Conservation (phyloP, 2,888 invertebrate genomes). For the Eilema sororculum region DNA sequence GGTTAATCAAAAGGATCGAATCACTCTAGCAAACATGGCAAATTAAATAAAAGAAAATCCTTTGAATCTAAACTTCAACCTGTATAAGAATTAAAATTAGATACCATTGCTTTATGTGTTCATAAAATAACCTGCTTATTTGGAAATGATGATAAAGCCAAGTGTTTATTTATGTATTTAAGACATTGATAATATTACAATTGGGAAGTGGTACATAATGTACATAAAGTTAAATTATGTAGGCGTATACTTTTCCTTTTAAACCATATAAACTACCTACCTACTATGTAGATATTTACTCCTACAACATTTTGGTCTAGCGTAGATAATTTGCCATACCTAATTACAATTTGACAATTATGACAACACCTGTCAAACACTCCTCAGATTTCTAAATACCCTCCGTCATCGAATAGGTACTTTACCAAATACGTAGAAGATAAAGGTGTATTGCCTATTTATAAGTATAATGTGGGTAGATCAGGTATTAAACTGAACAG, state of each 20-base stretch:
- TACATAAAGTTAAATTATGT: no score
- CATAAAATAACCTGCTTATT: not conserved
- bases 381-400: not conserved
- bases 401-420: not conserved
- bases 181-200: not conserved
- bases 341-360: not conserved
- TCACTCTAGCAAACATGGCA: no score
- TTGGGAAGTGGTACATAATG: not conserved
- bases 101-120: no score
- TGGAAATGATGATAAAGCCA: not conserved
- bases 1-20: no score
- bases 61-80: no score
- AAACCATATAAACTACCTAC: not conserved
- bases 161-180: not conserved
- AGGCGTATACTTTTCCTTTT: not conserved
- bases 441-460: constrained; percentile 14
- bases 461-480: constrained; percentile 30
- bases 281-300: not conserved
- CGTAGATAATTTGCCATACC: not conserved
- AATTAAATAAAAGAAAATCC: no score
- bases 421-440: constrained; percentile 6
- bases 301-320: not conserved
- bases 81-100: not conserved
- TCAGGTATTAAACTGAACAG: constrained; percentile 13
- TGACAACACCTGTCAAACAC: constrained; percentile 11